phyloP scores from a whole-genome alignment of 37 sponge, comb jelly and placozoan genomes.

The Cliona cf. orientalis region DNA sequence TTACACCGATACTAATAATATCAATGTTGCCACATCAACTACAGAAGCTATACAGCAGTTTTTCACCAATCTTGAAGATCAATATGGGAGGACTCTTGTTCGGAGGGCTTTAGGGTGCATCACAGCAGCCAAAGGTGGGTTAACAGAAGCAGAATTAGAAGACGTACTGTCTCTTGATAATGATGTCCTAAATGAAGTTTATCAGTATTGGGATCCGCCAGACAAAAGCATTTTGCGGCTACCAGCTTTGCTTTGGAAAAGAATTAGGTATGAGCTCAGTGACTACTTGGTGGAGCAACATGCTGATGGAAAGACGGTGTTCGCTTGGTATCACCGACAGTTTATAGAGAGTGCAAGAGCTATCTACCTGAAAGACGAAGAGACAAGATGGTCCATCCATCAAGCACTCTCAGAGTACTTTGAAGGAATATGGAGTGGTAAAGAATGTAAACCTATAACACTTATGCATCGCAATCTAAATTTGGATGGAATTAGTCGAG shows the following conservation, averaged over 20 bases:
- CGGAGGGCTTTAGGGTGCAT: slow-evolving; percentile 56
- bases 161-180: slow-evolving; percentile 75
- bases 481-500: slow-evolving; percentile 15
- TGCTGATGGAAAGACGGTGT: slow-evolving; percentile 43
- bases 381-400: background rate
- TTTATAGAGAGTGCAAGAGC: slow-evolving; percentile 58
- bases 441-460: slow-evolving; percentile 4
- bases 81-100: slow-evolving; percentile 53
- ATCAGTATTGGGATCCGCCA: slow-evolving; percentile 79
- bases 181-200: slow-evolving; percentile 68
- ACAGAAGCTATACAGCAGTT: slow-evolving; percentile 29
- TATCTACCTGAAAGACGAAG: slow-evolving; percentile 27
- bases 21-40: slow-evolving; percentile 32
- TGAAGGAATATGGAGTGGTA: slow-evolving; percentile 47
- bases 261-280: slow-evolving; percentile 37
- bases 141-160: slow-evolving; percentile 74
- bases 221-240: slow-evolving; percentile 40
- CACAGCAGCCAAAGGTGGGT: slow-evolving; percentile 54
- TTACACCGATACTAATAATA: slow-evolving; percentile 17
- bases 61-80: slow-evolving; percentile 40
- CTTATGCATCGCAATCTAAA: slow-evolving; percentile 19
- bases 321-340: slow-evolving; percentile 77
- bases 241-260: slow-evolving; percentile 62
- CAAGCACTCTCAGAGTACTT: slow-evolving; percentile 39
- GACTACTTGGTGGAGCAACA: slow-evolving; percentile 59